A percentile compares a stretch with the other conserved stretches of the same genome.
Conservation (phyloP, 2,888 invertebrate genomes). For the Drosophila nr. perissopoda region DNA sequence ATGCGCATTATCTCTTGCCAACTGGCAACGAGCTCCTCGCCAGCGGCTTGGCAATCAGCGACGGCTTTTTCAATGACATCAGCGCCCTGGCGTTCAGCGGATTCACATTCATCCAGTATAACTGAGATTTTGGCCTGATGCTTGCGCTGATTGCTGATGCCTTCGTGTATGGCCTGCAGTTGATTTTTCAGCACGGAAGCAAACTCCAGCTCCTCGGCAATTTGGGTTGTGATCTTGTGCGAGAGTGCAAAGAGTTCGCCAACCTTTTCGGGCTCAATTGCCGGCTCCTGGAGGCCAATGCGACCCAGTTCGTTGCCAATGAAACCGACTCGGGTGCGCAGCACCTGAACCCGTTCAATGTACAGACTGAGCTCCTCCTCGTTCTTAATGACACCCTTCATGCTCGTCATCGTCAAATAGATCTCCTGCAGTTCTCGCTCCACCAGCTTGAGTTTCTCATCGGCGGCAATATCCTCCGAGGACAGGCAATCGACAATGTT, state of each 20-base stretch:
- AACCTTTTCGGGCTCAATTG: constrained; percentile 90
- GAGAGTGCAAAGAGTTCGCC: constrained; percentile 90
- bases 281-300: constrained; percentile 89
- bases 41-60: constrained; percentile 89
- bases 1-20: constrained; percentile 92
- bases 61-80: constrained; percentile 92
- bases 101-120: constrained; percentile 90
- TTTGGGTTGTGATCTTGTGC: constrained; percentile 89
- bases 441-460: constrained; percentile 90
- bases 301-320: constrained; percentile 93
- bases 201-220: constrained; percentile 91
- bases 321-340: constrained; percentile 90
- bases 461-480: constrained; percentile 90
- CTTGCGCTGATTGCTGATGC: constrained; percentile 89
- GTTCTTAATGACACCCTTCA: constrained; percentile 92
- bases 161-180: constrained; percentile 89
- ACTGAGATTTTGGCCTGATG: constrained; percentile 88
- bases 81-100: constrained; percentile 90
- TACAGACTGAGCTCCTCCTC: constrained; percentile 93
- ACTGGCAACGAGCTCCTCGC: constrained; percentile 89
- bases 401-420: constrained; percentile 88
- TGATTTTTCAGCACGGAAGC: constrained; percentile 91
- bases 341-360: constrained; percentile 92
- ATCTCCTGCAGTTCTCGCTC: constrained; percentile 92
- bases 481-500: constrained; percentile 90